phyloP scores from a whole-genome alignment of 2,797 vertebrate genomes.

The Gymnodraco acuticeps region DNA sequence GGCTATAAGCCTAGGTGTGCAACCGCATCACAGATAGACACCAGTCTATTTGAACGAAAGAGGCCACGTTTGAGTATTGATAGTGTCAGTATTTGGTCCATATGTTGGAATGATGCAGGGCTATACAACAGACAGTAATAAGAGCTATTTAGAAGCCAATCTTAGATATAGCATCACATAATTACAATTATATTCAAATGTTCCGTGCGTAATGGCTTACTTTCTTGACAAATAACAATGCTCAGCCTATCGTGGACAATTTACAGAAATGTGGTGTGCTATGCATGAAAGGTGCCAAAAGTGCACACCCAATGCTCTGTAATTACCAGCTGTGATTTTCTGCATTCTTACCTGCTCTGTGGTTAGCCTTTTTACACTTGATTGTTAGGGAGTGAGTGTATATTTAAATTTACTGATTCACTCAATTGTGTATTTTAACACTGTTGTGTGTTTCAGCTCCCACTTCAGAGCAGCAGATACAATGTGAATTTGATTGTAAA shows the following conservation, averaged over 20 bases:
- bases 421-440: slow-evolving; percentile 29
- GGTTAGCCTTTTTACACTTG: slow-evolving; percentile 31
- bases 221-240: slow-evolving; percentile 51
- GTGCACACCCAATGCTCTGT: slow-evolving; percentile 43
- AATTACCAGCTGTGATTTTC: slow-evolving; percentile 69
- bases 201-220: slow-evolving; percentile 40
- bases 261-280: slow-evolving; percentile 51
- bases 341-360: slow-evolving; percentile 67
- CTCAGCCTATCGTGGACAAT: slow-evolving; percentile 54
- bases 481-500: background rate
- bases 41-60: slow-evolving; percentile 10
- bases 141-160: slow-evolving; percentile 53
- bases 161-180: slow-evolving; percentile 52
- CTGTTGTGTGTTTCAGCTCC: background rate
- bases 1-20: slow-evolving; percentile 55
- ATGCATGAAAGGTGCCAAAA: slow-evolving; percentile 46
- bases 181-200: slow-evolving; percentile 72
- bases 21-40: slow-evolving; percentile 38
- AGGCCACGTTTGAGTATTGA: slow-evolving; percentile 5
- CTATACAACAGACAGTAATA: slow-evolving; percentile 58
- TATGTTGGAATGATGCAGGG: slow-evolving; percentile 31
- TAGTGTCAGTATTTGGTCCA: slow-evolving; percentile 49
- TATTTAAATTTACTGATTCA: slow-evolving; percentile 26
- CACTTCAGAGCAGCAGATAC: slow-evolving; percentile 7
- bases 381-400: slow-evolving; percentile 37